Evolutionary conservation across 2,888 invertebrate species (phyloP).

Genomic region (Phymatocera aterrima): DNA sequence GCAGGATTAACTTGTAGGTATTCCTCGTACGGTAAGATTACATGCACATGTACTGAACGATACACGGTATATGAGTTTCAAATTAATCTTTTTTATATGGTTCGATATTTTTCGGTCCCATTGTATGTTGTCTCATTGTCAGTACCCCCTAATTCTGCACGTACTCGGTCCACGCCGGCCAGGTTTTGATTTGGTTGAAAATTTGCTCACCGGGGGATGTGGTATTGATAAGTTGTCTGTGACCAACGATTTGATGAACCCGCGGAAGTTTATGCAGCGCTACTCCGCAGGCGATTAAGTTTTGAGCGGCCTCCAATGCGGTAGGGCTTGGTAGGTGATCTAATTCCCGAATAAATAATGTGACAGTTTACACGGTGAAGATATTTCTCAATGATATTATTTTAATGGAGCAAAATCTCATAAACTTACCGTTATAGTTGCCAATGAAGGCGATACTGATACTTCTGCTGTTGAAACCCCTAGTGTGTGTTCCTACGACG

Average conservation of each 20-base stretch:
- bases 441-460: slow-evolving; percentile 80
- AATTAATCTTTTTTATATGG: no score
- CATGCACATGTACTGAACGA: no score
- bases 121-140: background rate
- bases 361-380: background rate
- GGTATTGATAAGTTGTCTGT: slow-evolving; percentile 70
- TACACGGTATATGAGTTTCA: background rate
- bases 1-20: background rate
- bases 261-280: slow-evolving; percentile 63
- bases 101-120: background rate
- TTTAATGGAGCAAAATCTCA: no score
- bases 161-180: slow-evolving; percentile 66
- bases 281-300: slow-evolving; percentile 67
- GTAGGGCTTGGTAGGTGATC: slow-evolving; percentile 52
- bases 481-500: slow-evolving; percentile 81
- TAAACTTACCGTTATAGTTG: slow-evolving; percentile 35
- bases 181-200: slow-evolving; percentile 66
- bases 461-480: slow-evolving; percentile 77
- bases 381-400: no score
- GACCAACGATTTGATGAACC: slow-evolving; percentile 69
- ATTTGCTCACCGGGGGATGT: slow-evolving; percentile 71
- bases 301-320: slow-evolving; percentile 54
- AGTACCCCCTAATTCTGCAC: background rate
- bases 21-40: background rate
- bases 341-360: background rate